These are phyloP conservation scores for Leptinotarsa texana DNA, from an alignment of 1,140 invertebrate genomes.

Conservation along the genomic window DNA sequence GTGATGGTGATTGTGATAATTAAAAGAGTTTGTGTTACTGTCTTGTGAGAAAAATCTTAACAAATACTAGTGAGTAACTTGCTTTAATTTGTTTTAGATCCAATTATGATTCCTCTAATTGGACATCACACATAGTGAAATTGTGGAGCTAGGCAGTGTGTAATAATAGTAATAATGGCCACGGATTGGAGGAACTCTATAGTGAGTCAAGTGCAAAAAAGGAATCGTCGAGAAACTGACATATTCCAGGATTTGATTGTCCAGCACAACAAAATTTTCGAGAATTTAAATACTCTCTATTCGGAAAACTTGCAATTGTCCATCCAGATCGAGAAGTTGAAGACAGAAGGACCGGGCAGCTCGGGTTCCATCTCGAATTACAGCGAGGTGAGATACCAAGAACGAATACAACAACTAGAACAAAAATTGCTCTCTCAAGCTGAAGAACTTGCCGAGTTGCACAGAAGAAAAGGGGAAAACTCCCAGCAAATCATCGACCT, in stretches of 20 bases:
- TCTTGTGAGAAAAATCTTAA: not conserved
- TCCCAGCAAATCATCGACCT: slow-evolving; percentile 91
- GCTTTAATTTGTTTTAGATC: slow-evolving; percentile 27
- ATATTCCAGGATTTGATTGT: slow-evolving; percentile 67
- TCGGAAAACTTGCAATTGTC: slow-evolving; percentile 83
- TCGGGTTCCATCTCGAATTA: slow-evolving; percentile 35
- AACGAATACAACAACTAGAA: slow-evolving; percentile 70
- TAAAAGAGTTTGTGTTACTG: slow-evolving; percentile 24
- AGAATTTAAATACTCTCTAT: slow-evolving; percentile 75
- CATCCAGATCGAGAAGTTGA: slow-evolving; percentile 81
- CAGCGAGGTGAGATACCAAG: slow-evolving; percentile 45
- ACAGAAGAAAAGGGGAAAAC: slow-evolving; percentile 87
- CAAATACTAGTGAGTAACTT: not conserved
- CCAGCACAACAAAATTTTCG: slow-evolving; percentile 81
- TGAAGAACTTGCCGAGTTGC: slow-evolving; percentile 90
- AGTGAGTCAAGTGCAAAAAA: slow-evolving; percentile 61
- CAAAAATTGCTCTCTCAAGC: slow-evolving; percentile 84
- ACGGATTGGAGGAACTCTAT: slow-evolving; percentile 62
- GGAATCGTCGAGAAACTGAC: slow-evolving; percentile 63
- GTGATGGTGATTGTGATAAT: slow-evolving; percentile 21
- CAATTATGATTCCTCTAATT: slow-evolving; percentile 21
- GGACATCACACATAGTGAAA: not conserved
- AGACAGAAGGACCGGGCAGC: slow-evolving; percentile 58
- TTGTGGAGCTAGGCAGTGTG: slow-evolving; percentile 8
- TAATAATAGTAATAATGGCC: not conserved